Evolutionary conservation across 1,140 invertebrate species (phyloP).

Genomic region (Monomorium pharaonis): DNA sequence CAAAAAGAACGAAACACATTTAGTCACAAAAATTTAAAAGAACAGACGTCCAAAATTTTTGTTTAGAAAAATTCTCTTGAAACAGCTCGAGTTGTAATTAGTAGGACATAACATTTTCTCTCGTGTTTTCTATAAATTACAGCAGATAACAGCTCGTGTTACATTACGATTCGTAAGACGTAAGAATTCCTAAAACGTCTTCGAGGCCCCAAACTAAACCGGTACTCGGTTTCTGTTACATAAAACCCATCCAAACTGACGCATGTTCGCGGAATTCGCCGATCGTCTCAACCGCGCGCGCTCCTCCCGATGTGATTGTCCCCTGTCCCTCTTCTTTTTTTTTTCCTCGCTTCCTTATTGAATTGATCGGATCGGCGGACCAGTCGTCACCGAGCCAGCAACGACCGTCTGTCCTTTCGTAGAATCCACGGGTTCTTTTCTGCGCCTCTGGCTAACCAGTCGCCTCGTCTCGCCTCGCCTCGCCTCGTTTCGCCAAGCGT

Average conservation of each 20-base stretch:
- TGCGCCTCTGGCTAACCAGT: background rate
- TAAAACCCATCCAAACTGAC: background rate
- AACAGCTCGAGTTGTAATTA: background rate
- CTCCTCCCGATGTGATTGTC: background rate
- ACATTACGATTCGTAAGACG: background rate
- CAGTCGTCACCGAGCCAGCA: background rate
- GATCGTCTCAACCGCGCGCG: background rate
- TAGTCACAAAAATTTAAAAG: background rate
- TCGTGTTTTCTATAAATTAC: background rate
- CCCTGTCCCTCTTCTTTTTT: background rate
- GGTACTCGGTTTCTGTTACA: background rate
- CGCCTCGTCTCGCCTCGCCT: slow-evolving; percentile 35
- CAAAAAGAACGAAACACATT: background rate
- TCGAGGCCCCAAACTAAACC: background rate
- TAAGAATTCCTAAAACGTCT: background rate
- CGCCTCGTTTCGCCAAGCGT: slow-evolving; percentile 31
- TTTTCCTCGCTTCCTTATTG: slow-evolving; percentile 1
- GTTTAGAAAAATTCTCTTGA: background rate
- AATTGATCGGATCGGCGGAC: slow-evolving; percentile 49
- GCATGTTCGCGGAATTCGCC: slow-evolving; percentile 12
- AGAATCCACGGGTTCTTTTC: slow-evolving; percentile 49
- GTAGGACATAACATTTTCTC: background rate
- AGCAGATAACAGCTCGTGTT: background rate
- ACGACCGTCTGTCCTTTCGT: slow-evolving; percentile 62
- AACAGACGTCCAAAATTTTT: background rate